Base-by-base conservation (phyloP, 2,888 invertebrate species). In the Heliconius ethilla region DNA sequence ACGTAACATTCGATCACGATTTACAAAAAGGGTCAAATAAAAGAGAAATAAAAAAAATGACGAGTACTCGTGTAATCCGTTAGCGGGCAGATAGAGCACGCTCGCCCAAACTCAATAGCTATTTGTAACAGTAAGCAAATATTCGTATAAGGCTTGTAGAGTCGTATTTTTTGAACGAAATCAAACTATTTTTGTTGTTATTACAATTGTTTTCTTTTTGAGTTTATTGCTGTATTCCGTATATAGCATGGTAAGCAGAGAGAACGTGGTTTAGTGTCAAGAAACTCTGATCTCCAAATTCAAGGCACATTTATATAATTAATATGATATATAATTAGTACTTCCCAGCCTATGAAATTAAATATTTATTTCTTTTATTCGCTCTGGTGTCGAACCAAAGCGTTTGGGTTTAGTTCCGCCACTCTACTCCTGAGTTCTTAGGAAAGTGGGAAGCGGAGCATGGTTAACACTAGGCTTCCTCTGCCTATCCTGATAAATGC, bases 1-100 rank as follows among this genome's bases (percentile, higher is more conserved):
- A 3, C 40, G 40, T n/a, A 40, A 67, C 13, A 67, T 67, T 13
- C 69, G 69, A 40, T 69, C 40, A 45, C 25, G 40, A 45, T 69
- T 40, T 45, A 69, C 40, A 40, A 69, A 29, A 25, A 15, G 69
- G 37, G 40, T 25, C 27, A 25, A 37, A 74, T 15, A 25, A 40
- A 13, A 15, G 18, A 15, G 66, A 72, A 55, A 73, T n/a, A 70
- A 75, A 75, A 62, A 75, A 67, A 73, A 73, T 5, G 15, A 7
- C 37, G 18, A 62, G 65, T 59, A 66, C 55, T 66, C 55, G 29
- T 75, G n/a, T 75, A 75, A 75, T 78, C 75, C 75, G 66, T 25
- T 13, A 66, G 55, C 11, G 66, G 45, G 25, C 55, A 59, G 78
- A 78, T 70, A 75, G 75, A 25, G 65, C 78, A 78, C 78, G 78